Percentiles rank a stretch among this genome's conserved stretches.
Conservation (phyloP, 1,140 invertebrate genomes). For the Drosophila nebulosa region DNA sequence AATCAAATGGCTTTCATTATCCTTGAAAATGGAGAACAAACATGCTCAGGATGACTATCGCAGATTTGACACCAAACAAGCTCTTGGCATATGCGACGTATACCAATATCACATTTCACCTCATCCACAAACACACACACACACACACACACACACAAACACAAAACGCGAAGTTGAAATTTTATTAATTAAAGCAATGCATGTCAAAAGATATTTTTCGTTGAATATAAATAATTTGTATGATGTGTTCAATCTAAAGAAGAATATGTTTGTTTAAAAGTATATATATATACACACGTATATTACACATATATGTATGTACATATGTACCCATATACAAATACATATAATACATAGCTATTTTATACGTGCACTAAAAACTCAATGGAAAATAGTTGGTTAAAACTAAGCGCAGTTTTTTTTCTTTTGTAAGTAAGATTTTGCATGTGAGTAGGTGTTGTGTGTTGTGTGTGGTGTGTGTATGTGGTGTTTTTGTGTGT, state of each 20-base stretch:
- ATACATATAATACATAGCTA: not conserved
- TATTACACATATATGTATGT: no score
- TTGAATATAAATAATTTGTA: not conserved
- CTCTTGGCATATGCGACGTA: not conserved
- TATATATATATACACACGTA: no score
- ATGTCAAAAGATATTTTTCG: not conserved
- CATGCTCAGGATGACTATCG: not conserved
- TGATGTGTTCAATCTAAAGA: no score
- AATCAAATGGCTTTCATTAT: conserved; percentile 33
- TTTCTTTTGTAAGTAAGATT: conserved; percentile 35
- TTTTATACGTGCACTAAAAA: conserved; percentile 1
- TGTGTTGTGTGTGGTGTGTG: conserved; percentile 20
- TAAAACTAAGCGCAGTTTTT: conserved; percentile 26
- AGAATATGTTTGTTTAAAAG: conserved; percentile 1
- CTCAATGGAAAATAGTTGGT: not conserved
- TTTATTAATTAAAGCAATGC: not conserved
- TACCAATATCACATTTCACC: not conserved
- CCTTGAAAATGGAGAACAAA: conserved; percentile 1
- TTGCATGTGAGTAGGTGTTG: conserved; percentile 4
- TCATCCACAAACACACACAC: no score
- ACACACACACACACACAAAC: no score
- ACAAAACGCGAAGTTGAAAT: not conserved
- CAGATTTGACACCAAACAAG: not conserved
- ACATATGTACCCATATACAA: conserved; percentile 6
- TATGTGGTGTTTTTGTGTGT: conserved; percentile 15